Base-by-base conservation (phyloP, 1,140 invertebrate species). In the Sycophaga agraensis region DNA sequence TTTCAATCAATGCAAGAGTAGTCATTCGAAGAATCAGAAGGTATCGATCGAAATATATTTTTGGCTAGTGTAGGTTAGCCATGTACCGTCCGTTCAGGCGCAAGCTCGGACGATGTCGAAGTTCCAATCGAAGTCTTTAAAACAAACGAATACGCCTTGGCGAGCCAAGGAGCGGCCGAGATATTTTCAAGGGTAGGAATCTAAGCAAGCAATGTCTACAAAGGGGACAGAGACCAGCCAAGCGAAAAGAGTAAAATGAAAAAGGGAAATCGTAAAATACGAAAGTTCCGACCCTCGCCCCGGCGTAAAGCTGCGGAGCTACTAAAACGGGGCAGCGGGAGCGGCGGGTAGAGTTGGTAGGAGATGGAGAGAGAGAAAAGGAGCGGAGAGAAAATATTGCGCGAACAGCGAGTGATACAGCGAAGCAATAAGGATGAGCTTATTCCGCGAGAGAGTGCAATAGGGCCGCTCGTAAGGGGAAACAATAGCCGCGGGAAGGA, bases 401-500 rank as follows among this genome's bases (percentile, higher is more conserved):
- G 35, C 43, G 31, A 45, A 56, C n/a, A 43, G 42, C 54, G 16
- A 56, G 39, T 50, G 37, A 59, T 59, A 59, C 48, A 43, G 39
- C 46, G 17, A 53, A 59, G 48, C 37, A 59, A 59, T 51, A 59
- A 59, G 45, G 55, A 46, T 49, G 31, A 58, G 45, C 55, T 58
- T 58, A 48, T 49, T 58, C 31, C 34, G 7, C 37, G 28, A 4
- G 67, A 68, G 31, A 39, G 35, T 39, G 54, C 35, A 42, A 39
- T 31, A 50, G 46, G 28, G 54, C 65, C 57, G 65, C 66, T 63
- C 68, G 68, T 71, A 67, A 59, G 63, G 66, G 70, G 66, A 69
- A 76, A 76, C 72, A 73, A 76, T 70, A 70, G 73, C 69, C 71
- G 68, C 71, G 12, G 57, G 48, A 59, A 50, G 57, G 51, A 59